Base-by-base conservation (phyloP, 2,888 invertebrate species). In the Agrilus cyanescens region DNA sequence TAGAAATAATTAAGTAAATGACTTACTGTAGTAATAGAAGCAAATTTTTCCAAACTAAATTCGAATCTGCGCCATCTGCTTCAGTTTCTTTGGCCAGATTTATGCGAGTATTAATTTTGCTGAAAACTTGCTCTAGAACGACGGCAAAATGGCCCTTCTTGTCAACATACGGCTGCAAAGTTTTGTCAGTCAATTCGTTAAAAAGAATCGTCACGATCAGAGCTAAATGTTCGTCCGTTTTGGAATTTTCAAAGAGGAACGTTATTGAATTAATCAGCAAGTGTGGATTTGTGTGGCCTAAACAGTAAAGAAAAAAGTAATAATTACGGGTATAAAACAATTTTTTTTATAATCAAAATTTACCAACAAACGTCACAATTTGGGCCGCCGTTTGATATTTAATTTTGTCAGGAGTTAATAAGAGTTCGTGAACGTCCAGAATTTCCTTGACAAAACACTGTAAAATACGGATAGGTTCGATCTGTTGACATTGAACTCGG, bases 251-350 rank as follows among this genome's bases (percentile, higher is more conserved):
- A 3, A 82, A 66, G 10, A 81, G 60, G 53, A 70, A 76, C 41
- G 76, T 73, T 5, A 76, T 70, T 0, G 78, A 75, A 52, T 72
- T 73, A 2, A 81, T 71, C 40, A 81, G 69, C 46, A 77, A 72
- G 1, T 78, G 73, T 1, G 78, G 74, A 50, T 76, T 73, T 41
- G 72, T 73, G 53, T 74, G 73, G 48, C 80, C 80, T 68, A 68
- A 51, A 46, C 69, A 53, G 16, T 45, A 40, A 43, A 39, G 20
- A 35, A 40, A 32, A 29, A 25, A 7, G 57, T 43, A 40, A 40
- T 39, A 33, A 14, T 34, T 44, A 35, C n/a, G 15, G 30, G 32
- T 12, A 31, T n/a, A 44, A 47, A 43, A 30, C 10, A 40, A 15
- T 6, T 12, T 6, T 40, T 14, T 14, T 16, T 38, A 15, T 45